Conservation (phyloP, 1,140 invertebrate genomes). For the Coptotermes formosanus region DNA sequence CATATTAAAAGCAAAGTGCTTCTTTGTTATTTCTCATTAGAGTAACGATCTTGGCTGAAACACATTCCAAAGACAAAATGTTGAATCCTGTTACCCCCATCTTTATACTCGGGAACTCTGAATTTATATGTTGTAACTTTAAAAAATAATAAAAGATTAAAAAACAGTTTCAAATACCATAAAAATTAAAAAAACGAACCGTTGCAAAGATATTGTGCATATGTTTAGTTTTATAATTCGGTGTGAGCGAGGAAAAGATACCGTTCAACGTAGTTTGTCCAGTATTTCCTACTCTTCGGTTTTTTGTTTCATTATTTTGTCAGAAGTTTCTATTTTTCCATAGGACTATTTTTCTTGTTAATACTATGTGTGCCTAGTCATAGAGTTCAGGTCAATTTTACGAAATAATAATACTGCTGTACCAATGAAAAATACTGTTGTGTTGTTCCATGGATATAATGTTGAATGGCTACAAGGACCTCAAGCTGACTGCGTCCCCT, state of each 20-base stretch:
- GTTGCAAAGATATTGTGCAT: slow-evolving; percentile 36
- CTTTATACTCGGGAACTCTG: slow-evolving; percentile 30
- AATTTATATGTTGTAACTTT: slow-evolving; percentile 34
- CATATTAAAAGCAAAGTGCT: neutral
- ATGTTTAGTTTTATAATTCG: slow-evolving; percentile 39
- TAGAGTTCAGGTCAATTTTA: slow-evolving; percentile 37
- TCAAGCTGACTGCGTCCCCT: slow-evolving; percentile 3
- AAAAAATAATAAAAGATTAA: slow-evolving; percentile 19
- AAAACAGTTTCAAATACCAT: slow-evolving; percentile 29
- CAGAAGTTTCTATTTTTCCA: slow-evolving; percentile 40
- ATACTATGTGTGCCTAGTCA: slow-evolving; percentile 39
- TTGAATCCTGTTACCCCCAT: slow-evolving; percentile 30
- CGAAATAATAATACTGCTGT: slow-evolving; percentile 31
- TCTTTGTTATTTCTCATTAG: neutral
- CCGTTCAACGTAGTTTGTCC: slow-evolving; percentile 36
- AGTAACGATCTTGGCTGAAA: slow-evolving; percentile 19
- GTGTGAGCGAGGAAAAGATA: slow-evolving; percentile 33
- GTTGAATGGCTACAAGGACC: slow-evolving; percentile 4
- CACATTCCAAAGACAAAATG: slow-evolving; percentile 35
- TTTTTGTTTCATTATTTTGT: slow-evolving; percentile 38
- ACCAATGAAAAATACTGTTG: slow-evolving; percentile 29
- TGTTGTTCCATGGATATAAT: slow-evolving; percentile 30
- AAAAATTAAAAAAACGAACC: slow-evolving; percentile 33
- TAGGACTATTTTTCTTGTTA: slow-evolving; percentile 37
- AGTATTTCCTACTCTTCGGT: slow-evolving; percentile 35